Conservation (phyloP, 2,888 invertebrate species). For the Acronicta aceris region DNA sequence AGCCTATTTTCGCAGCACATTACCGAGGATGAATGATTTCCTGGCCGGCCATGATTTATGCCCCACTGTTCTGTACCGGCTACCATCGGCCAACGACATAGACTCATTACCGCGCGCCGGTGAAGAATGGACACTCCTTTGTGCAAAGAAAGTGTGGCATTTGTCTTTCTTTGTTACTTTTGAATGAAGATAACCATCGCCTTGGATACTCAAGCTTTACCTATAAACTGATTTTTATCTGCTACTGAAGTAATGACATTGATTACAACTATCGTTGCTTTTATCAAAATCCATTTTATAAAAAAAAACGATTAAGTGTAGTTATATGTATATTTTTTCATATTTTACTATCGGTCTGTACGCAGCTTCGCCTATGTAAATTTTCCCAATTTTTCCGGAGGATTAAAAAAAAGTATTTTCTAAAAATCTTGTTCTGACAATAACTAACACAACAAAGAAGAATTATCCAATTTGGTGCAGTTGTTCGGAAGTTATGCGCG, state of each 20-base stretch:
- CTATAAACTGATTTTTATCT: constrained; percentile 60
- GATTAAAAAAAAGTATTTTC: no score
- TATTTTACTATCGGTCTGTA: no score
- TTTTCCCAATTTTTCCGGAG: no score
- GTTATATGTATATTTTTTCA: no score
- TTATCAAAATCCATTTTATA: constrained; percentile 17
- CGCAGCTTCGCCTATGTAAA: no score
- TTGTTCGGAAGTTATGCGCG: no score
- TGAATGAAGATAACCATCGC: constrained; percentile 67
- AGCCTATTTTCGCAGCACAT: constrained; percentile 89
- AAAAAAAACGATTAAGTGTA: no score
- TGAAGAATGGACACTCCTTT: constrained; percentile 84
- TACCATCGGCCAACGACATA: constrained; percentile 68
- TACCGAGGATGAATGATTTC: constrained; percentile 88
- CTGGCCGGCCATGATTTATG: constrained; percentile 86
- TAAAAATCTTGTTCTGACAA: no score
- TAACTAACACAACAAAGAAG: no score
- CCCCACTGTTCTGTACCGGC: constrained; percentile 64
- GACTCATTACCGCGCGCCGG: constrained; percentile 76
- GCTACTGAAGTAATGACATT: constrained; percentile 57
- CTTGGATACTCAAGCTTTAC: constrained; percentile 62
- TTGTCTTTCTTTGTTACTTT: constrained; percentile 81
- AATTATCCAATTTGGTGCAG: no score
- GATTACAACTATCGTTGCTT: constrained; percentile 43
- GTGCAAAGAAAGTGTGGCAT: constrained; percentile 78